Conservation (phyloP, 2,888 invertebrate genomes). For the Gastrophysa polygoni region DNA sequence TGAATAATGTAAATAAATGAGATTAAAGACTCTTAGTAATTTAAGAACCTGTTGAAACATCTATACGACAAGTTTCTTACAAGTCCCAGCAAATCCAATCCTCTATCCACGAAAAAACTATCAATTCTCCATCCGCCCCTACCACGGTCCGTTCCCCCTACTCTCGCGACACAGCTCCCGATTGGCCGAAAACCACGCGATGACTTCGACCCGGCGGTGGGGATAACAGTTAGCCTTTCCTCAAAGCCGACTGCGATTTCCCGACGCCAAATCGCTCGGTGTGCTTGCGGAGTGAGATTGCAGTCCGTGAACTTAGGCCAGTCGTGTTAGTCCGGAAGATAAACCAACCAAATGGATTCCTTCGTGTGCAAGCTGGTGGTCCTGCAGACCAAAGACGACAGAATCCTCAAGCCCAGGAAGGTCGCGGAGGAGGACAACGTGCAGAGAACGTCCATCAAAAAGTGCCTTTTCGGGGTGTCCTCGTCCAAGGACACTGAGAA, state of each 20-base stretch:
- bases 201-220: background rate
- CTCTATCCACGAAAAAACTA: too few relatives aligned
- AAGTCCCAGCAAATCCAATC: background rate
- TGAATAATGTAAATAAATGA: too few relatives aligned
- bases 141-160: background rate
- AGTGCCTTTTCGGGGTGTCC: conserved; percentile 68
- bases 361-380: conserved; percentile 39
- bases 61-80: background rate
- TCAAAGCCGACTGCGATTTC: background rate
- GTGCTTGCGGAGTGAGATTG: background rate
- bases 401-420: conserved; percentile 17
- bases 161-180: background rate
- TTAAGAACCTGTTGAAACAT: background rate
- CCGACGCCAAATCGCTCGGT: background rate
- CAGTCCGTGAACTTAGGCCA: background rate
- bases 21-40: too few relatives aligned
- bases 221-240: background rate
- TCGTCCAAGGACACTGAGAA: conserved; percentile 65
- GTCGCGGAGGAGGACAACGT: background rate
- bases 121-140: too few relatives aligned
- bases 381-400: conserved; percentile 30
- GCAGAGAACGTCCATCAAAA: conserved; percentile 57
- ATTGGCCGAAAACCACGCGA: conserved; percentile 18
- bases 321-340: background rate
- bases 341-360: conserved; percentile 27